phyloP scores from a whole-genome alignment of 2,113 vertebrate genomes.

The Mellivora capensis region DNA sequence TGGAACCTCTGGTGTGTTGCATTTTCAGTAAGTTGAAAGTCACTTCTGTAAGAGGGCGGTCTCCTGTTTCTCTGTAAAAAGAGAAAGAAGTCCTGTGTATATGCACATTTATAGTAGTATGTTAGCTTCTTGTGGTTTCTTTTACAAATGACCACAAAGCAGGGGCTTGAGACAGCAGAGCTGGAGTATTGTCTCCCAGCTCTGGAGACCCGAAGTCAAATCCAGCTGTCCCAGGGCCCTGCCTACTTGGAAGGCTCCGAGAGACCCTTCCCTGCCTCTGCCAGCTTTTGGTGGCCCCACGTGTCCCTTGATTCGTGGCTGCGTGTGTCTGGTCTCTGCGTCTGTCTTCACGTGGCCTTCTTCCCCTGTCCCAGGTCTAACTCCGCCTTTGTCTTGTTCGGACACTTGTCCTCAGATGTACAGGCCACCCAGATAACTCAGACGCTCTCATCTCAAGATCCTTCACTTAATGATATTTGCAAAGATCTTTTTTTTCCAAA shows the following conservation, averaged over 20 bases:
- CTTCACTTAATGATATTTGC: background rate
- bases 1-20: accelerated
- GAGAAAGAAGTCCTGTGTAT: background rate
- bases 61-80: background rate
- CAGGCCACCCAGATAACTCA: background rate
- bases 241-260: too few species aligned
- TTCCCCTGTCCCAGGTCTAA: background rate
- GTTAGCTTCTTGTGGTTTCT: background rate
- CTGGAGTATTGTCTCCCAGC: accelerated
- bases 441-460: background rate
- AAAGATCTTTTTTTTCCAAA: background rate
- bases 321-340: accelerated
- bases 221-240: accelerated
- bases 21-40: accelerated
- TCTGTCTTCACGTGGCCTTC: background rate
- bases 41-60: background rate
- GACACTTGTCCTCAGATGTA: background rate
- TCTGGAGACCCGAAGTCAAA: background rate
- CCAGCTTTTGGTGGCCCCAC: background rate
- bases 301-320: background rate
- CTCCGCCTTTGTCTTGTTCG: background rate
- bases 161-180: background rate
- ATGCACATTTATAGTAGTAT: accelerated
- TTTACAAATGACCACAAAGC: accelerated
- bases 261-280: background rate